Evolutionary conservation across 2,113 vertebrate species (phyloP).

Genomic region (Bubo bubo): DNA sequence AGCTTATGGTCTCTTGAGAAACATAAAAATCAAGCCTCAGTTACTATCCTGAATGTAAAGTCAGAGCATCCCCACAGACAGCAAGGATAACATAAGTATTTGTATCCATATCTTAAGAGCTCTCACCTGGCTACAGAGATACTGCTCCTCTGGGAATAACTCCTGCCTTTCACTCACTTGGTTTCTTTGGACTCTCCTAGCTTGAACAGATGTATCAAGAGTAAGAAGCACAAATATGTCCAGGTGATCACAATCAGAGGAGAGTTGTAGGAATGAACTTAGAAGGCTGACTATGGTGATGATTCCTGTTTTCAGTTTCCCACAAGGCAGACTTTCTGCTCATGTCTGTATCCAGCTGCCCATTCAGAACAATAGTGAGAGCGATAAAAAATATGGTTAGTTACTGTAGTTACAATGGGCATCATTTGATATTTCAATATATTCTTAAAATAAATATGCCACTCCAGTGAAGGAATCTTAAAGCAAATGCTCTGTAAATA

Average conservation of each 20-base stretch:
- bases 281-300: background rate
- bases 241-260: background rate
- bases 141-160: background rate
- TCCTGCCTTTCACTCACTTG: background rate
- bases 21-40: background rate
- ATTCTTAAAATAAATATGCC: background rate
- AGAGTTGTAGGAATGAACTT: background rate
- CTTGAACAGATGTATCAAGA: background rate
- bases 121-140: background rate
- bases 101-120: background rate
- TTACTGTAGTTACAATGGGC: background rate
- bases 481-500: background rate
- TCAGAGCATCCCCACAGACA: background rate
- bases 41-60: background rate
- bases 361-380: background rate
- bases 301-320: background rate
- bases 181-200: background rate
- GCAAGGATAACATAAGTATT: background rate
- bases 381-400: background rate
- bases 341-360: background rate
- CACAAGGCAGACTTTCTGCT: background rate
- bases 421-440: background rate
- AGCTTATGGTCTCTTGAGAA: background rate
- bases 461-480: background rate
- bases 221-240: background rate